phyloP scores from a whole-genome alignment of 2,113 vertebrate genomes.

The Bufo bufo region DNA sequence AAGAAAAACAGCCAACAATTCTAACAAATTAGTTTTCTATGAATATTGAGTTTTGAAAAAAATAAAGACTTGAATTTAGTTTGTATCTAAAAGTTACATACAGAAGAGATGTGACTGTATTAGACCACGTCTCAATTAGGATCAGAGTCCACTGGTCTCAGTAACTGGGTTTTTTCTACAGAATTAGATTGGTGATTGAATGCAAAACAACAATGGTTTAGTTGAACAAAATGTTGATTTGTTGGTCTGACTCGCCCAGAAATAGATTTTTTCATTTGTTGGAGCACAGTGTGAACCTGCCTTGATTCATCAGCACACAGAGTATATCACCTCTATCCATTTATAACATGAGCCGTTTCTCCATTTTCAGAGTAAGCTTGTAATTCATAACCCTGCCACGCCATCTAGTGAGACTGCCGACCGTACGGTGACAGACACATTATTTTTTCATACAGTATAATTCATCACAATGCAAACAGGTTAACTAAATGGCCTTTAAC shows the following conservation, averaged over 20 bases:
- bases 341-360: not conserved
- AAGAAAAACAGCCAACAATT: too few species aligned
- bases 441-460: not conserved
- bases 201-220: not conserved
- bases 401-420: conserved; percentile 41
- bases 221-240: not conserved
- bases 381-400: conserved; percentile 37
- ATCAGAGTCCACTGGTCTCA: not conserved
- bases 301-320: not conserved
- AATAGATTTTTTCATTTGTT: not conserved
- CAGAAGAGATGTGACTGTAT: not conserved
- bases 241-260: not conserved
- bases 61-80: not conserved
- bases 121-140: not conserved
- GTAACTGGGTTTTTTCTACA: not conserved
- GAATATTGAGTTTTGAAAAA: not conserved
- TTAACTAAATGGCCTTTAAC: conserved; percentile 3
- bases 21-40: too few species aligned
- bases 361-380: not conserved
- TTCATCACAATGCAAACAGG: conserved; percentile 11
- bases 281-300: not conserved
- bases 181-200: not conserved
- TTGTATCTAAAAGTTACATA: not conserved
- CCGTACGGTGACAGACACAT: not conserved
- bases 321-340: not conserved